These are phyloP conservation scores for Eupithecia vulgata DNA, from an alignment of 2,888 invertebrate species.

Conservation along the genomic window DNA sequence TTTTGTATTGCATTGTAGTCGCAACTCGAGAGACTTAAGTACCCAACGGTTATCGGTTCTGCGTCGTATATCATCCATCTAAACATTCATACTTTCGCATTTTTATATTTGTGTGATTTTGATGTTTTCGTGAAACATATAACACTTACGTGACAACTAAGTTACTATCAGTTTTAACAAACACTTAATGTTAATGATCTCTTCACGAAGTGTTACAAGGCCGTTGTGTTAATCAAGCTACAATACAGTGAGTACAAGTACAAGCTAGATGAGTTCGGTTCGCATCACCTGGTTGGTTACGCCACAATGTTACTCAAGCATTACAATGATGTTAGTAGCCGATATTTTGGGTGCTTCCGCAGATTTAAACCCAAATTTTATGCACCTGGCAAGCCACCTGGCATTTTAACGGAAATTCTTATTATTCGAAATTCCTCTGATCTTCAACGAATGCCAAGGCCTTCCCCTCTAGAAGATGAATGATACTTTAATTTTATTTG, in stretches of 20 bases:
- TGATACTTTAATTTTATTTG: background rate
- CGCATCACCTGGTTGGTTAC: constrained; percentile 55
- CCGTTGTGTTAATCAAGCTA: constrained; percentile 24
- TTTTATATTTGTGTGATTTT: background rate
- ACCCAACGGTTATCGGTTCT: no score
- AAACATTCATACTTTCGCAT: no score
- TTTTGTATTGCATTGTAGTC: no score
- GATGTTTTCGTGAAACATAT: constrained; percentile 9
- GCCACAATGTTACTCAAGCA: constrained; percentile 46
- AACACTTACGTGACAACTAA: constrained; percentile 6
- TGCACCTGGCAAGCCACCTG: background rate
- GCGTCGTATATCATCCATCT: no score
- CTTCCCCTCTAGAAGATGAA: background rate
- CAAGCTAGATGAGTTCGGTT: constrained; percentile 59
- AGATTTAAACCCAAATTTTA: background rate
- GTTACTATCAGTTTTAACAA: constrained; percentile 12
- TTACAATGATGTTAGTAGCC: constrained; percentile 39
- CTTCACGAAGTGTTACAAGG: constrained; percentile 10
- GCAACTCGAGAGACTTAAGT: no score
- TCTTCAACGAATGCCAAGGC: background rate
- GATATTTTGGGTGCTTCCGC: constrained; percentile 22
- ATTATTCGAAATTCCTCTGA: background rate
- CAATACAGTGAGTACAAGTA: constrained; percentile 22
- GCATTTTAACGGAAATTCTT: background rate
- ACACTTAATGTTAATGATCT: constrained; percentile 26